A percentile compares a stretch with the other conserved stretches of the same genome.
Evolutionary conservation across 2,797 vertebrate species (phyloP).

Genomic region (Gadopsis bispinosus): DNA sequence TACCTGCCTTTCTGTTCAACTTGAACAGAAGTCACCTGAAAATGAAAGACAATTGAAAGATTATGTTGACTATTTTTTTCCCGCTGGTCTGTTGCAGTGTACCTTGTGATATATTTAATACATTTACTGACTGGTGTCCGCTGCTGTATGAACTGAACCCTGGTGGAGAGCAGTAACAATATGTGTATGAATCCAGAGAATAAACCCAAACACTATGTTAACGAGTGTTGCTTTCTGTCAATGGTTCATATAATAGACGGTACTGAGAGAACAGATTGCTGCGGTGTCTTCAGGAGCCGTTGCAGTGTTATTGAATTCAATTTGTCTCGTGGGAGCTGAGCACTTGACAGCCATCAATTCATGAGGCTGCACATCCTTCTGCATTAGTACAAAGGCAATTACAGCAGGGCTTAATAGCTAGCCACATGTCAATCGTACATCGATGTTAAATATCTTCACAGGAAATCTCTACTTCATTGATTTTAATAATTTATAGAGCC

Average conservation of each 20-base stretch:
- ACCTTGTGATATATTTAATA: constrained; percentile 46
- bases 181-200: constrained; percentile 40
- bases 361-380: constrained; percentile 14
- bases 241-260: background rate
- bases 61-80: constrained; percentile 15
- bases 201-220: constrained; percentile 43
- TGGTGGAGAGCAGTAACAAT: constrained; percentile 28
- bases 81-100: constrained; percentile 19
- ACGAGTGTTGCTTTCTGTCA: constrained; percentile 25
- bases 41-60: background rate
- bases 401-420: constrained; percentile 16
- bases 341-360: constrained; percentile 16
- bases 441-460: background rate
- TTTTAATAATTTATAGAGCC: background rate
- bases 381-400: constrained; percentile 29
- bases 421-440: background rate
- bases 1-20: background rate
- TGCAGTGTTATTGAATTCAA: constrained; percentile 32
- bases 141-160: constrained; percentile 27
- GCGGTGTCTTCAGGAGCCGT: background rate
- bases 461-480: background rate
- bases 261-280: constrained; percentile 6
- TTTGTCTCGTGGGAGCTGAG: constrained; percentile 9
- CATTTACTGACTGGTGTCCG: constrained; percentile 22
- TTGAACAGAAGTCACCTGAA: background rate